Evolutionary conservation across 2,113 vertebrate species (phyloP), one percentile per base, ranked within the genome.

Genomic region (Guaruba guarouba): DNA sequence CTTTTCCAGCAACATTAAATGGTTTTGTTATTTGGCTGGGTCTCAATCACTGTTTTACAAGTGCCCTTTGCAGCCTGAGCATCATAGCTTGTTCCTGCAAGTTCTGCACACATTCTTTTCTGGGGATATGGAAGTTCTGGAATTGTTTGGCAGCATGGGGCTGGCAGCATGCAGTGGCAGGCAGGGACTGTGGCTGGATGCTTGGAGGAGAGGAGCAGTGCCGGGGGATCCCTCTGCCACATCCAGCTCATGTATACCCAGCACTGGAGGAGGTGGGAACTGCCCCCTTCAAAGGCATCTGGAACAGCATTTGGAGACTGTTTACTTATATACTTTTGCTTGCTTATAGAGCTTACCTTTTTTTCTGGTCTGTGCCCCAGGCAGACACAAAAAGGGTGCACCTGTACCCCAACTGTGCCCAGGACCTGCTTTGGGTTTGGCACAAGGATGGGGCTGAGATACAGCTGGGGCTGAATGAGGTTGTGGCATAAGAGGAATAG

Each of bases 1-100:
- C 27, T 91, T 85, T 77, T 31, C 17, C 33, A 25, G 39, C 2
- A 3, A n/a, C 14, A 2, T 35, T 4, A 35, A 37, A 28, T 3
- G 0, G 0, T 14, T 48, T 11, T 6, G 22, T 62, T 1, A 3
- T 62, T 29, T 44, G 5, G 0, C 18, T 0, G 0, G 13, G 19
- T 43, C 84, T n/a, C 5, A 4, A 4, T 10, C 39, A 1, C 68
- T 5, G 14, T 20, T 79, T 71, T 37, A 3, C 33, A 10, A 17
- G 3, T 17, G 4, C 3, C 3, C 14, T 29, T 25, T 13, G 24
- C 44, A 59, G n/a, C 46, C 63, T 1, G 8, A 43, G 28, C 25
- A 0, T 2, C 6, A 1, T 2, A 11, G 7, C 35, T 41, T 9
- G 1, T 48, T 62, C 67, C 85, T 5, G 0, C 0, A 15, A 67